phyloP scores from a whole-genome alignment of 2,113 vertebrate species.

The Rhombomys opimus region DNA sequence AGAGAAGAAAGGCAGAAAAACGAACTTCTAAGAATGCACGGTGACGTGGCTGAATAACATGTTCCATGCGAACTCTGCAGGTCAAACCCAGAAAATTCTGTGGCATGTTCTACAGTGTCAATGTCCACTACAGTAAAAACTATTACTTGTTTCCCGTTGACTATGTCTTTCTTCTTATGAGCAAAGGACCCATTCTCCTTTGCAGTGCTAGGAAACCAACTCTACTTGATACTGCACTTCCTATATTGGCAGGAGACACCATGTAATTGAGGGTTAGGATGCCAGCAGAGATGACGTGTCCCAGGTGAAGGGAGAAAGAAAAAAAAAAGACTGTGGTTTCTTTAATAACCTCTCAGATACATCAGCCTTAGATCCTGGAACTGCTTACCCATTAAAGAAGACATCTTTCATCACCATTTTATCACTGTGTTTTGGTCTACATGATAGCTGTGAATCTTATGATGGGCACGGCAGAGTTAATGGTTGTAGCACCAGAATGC shows the following conservation, averaged over 20 bases:
- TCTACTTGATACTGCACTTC: background rate
- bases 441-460: background rate
- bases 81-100: background rate
- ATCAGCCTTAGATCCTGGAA: background rate
- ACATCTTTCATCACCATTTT: background rate
- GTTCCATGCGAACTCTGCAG: background rate
- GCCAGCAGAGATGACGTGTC: background rate
- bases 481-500: background rate
- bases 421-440: background rate
- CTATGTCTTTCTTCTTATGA: background rate
- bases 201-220: background rate
- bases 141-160: background rate
- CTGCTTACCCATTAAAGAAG: background rate
- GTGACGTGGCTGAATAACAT: background rate
- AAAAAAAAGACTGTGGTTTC: background rate
- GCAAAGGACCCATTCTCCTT: background rate
- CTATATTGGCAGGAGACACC: background rate
- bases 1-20: background rate
- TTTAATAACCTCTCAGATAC: background rate
- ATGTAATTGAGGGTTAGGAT: background rate
- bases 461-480: background rate
- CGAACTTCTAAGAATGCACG: background rate
- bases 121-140: background rate
- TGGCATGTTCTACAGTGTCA: background rate
- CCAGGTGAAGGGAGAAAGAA: background rate